phyloP scores from a whole-genome alignment of 37 sponge, comb jelly and placozoan species.

The Lycopodina hypogea region DNA sequence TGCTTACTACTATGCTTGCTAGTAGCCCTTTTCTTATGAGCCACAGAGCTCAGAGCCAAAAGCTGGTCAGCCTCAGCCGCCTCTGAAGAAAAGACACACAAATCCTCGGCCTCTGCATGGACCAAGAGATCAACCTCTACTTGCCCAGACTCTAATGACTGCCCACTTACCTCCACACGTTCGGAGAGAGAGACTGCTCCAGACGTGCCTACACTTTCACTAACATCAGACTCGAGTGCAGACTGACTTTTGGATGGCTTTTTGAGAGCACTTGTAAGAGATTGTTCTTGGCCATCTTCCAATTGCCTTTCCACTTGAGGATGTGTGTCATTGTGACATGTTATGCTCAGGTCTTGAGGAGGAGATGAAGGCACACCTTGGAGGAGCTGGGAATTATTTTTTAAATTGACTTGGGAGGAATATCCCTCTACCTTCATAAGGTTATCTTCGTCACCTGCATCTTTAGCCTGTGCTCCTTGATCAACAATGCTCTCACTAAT shows the following conservation, averaged over 20 bases:
- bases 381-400: no score
- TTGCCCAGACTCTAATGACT: conserved; percentile 14
- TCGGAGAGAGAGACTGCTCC: not conserved
- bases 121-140: conserved; percentile 59
- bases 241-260: not conserved
- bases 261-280: no score
- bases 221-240: not conserved
- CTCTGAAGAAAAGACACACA: conserved; percentile 49
- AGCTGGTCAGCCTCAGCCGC: conserved; percentile 41
- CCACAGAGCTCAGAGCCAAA: conserved; percentile 6
- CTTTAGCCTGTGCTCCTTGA: no score
- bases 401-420: no score
- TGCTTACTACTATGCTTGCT: not conserved
- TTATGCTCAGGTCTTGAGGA: no score
- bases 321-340: no score
- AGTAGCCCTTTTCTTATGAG: not conserved
- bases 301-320: no score
- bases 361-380: no score
- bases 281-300: no score
- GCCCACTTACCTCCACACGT: conserved; percentile 38
- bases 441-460: no score
- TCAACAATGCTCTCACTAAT: no score
- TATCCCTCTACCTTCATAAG: no score
- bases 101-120: conserved; percentile 64
- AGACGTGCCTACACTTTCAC: not conserved